Evolutionary conservation across 2,113 vertebrate species (phyloP), one percentile per base, ranked within the genome.

Genomic region (Nibea albiflora): DNA sequence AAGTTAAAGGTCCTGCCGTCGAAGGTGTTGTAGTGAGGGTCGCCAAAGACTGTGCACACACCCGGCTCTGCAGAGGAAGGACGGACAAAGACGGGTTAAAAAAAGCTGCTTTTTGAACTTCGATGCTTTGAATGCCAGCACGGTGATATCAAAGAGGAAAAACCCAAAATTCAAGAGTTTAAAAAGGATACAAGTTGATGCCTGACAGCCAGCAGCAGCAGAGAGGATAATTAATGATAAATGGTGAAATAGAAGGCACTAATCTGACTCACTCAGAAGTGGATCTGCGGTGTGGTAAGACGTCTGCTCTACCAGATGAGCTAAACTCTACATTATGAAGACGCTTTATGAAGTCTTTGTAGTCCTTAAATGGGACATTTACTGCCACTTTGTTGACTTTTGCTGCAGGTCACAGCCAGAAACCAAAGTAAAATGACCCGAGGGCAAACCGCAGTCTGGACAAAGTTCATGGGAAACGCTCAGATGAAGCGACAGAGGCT

Each of bases 21-120:
- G 87, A 99, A 99, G 73, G 98, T 99, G 96, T 99, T 99, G 97
- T 99, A 99, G 95, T 99, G 98, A 57, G 98, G 98, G 85, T 99
- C 98, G 73, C 98, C 98, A 89, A 99, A 99, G 3, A 99, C 98
- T 16, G 98, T 99, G 89, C 98, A 99, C 28, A 99, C 98, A 11
- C 98, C 98, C 4, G 98, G 98, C 89, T 99, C 98, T 99, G 95
- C 58, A 50, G 63, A 87, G 81, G 26, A 65, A 20, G 4, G 31
- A 44, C 44, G 57, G 16, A 56, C 4, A 57, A n/a, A 58, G 3
- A 28, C 17, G 9, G 22, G n/a, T 24, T 8, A 24, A 76, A n/a
- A n/a, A 28, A 3, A 31, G 5, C 60, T 14, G 20, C 4, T 0
- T 24, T 24, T 82, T 49, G 11, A 22, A 67, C 49, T 6, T 53